Evolutionary conservation across 2,888 invertebrate species (phyloP).

Genomic region (Sycophila texana): DNA sequence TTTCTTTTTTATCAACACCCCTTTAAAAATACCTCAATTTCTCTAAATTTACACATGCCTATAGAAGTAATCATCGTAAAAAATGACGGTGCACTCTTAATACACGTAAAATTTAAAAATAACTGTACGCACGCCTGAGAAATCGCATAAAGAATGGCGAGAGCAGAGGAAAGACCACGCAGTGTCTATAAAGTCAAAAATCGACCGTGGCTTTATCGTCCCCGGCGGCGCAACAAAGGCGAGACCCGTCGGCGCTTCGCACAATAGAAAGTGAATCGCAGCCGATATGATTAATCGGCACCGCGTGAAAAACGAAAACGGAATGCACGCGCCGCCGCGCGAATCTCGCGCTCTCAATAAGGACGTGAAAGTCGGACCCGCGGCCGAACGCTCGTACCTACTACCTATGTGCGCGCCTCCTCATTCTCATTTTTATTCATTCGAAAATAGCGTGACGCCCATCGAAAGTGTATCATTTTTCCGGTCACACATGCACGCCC

Average conservation of each 20-base stretch:
- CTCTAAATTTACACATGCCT: no score
- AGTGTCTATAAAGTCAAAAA: neutral
- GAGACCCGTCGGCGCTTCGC: slow-evolving; percentile 36
- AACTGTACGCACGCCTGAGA: no score
- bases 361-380: slow-evolving; percentile 32
- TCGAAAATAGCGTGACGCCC: slow-evolving; percentile 13
- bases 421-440: neutral
- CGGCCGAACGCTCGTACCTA: no score
- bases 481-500: neutral
- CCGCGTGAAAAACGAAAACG: slow-evolving; percentile 17
- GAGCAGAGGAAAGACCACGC: no score
- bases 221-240: slow-evolving; percentile 26
- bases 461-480: neutral
- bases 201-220: no score
- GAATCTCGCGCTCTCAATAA: slow-evolving; percentile 23
- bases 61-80: no score
- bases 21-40: no score
- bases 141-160: no score
- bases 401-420: neutral
- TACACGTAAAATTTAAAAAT: no score
- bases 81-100: no score
- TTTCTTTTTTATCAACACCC: no score
- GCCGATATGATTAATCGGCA: slow-evolving; percentile 46
- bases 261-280: slow-evolving; percentile 50
- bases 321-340: neutral